Evolutionary conservation across 37 sponge, comb jelly and placozoan genomes (phyloP).

Genomic region (Agelas oroides): DNA sequence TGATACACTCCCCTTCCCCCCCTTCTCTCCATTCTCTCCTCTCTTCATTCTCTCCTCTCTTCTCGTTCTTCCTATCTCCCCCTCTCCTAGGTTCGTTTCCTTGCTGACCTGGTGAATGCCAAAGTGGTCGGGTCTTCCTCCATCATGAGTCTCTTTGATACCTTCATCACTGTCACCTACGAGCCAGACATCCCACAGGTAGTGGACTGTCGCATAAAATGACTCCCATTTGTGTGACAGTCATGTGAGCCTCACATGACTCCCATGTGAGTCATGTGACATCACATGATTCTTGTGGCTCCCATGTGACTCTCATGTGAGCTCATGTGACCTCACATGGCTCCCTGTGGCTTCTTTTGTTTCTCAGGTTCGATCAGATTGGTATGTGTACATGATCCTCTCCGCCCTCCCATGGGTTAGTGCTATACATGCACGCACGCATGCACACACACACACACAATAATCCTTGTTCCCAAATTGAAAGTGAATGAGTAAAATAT

Average conservation of each 20-base stretch:
- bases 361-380: constrained; percentile 84
- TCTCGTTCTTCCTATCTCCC: neutral
- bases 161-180: constrained; percentile 85
- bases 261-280: too few relatives aligned
- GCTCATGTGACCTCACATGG: too few relatives aligned
- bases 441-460: neutral
- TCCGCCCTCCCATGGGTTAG: constrained; percentile 92
- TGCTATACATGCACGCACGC: neutral
- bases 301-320: too few relatives aligned
- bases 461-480: too few relatives aligned
- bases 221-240: too few relatives aligned
- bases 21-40: too few relatives aligned
- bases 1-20: too few relatives aligned
- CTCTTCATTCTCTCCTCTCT: too few relatives aligned
- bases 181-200: constrained; percentile 92
- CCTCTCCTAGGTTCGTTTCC: constrained; percentile 72
- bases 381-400: constrained; percentile 84
- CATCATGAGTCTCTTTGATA: constrained; percentile 82
- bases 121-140: constrained; percentile 80
- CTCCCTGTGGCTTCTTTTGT: neutral
- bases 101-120: constrained; percentile 92
- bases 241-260: too few relatives aligned
- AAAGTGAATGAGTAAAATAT: too few relatives aligned
- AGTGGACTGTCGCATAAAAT: too few relatives aligned
- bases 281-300: too few relatives aligned